phyloP scores from a whole-genome alignment of 2,888 invertebrate genomes.

The Herminia tarsipennalis region DNA sequence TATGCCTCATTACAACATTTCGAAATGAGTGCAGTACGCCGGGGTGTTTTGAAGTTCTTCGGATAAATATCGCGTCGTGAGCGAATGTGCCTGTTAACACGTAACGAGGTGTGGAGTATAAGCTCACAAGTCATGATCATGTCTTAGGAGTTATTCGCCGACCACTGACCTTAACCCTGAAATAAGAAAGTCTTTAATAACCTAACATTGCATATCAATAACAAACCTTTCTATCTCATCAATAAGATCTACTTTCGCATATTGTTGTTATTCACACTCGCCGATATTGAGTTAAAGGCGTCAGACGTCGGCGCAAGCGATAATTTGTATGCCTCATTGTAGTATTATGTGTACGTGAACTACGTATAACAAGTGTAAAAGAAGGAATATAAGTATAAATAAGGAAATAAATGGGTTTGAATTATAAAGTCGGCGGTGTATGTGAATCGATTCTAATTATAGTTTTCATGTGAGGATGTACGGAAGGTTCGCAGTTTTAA shows the following conservation, averaged over 20 bases:
- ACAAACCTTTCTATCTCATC: slow-evolving; percentile 36
- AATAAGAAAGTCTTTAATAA: slow-evolving; percentile 58
- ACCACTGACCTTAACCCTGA: slow-evolving; percentile 75
- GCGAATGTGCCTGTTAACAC: slow-evolving; percentile 84
- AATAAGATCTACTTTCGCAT: slow-evolving; percentile 42
- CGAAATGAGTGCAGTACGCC: slow-evolving; percentile 58
- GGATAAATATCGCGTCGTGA: slow-evolving; percentile 84
- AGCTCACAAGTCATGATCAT: slow-evolving; percentile 84
- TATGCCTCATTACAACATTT: slow-evolving; percentile 71
- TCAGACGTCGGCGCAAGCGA: slow-evolving; percentile 75
- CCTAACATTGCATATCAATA: slow-evolving; percentile 27
- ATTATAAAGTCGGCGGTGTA: slow-evolving; percentile 60
- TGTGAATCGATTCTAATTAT: slow-evolving; percentile 64
- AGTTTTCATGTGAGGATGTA: slow-evolving; percentile 47
- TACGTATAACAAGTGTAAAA: slow-evolving; percentile 75
- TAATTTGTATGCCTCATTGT: slow-evolving; percentile 84
- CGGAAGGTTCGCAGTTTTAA: slow-evolving; percentile 38
- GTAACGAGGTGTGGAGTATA: slow-evolving; percentile 85
- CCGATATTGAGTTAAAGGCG: slow-evolving; percentile 61
- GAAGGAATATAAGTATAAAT: slow-evolving; percentile 67
- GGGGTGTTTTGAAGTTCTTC: slow-evolving; percentile 74
- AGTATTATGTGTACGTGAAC: slow-evolving; percentile 82
- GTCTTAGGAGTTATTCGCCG: slow-evolving; percentile 83
- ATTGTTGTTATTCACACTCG: slow-evolving; percentile 41
- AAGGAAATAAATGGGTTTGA: slow-evolving; percentile 74